Conservation (phyloP, 2,113 vertebrate species). For the Lophura nycthemera region DNA sequence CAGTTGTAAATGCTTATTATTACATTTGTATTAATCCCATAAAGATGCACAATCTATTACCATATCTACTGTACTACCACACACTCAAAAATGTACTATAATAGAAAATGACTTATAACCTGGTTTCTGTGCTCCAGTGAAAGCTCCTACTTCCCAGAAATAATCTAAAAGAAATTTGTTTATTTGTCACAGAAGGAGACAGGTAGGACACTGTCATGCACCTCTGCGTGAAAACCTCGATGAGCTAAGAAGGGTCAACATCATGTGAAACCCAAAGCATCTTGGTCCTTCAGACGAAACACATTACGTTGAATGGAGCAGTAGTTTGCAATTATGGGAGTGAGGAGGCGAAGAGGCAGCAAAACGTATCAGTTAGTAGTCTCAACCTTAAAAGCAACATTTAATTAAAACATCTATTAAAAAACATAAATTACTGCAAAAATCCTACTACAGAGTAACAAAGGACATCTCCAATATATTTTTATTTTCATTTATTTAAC, state of each 20-base stretch:
- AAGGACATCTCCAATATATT: neutral
- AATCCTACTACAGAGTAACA: neutral
- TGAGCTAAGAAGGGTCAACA: neutral
- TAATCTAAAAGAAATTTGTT: neutral
- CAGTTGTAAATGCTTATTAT: neutral
- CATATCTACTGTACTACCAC: neutral
- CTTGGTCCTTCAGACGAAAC: neutral
- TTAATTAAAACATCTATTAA: neutral
- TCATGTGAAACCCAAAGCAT: neutral
- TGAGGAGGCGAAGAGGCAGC: neutral
- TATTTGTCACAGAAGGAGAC: neutral
- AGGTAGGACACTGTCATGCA: neutral
- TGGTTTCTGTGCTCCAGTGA: neutral
- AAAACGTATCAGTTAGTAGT: neutral
- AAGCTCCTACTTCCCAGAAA: neutral
- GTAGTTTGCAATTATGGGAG: neutral
- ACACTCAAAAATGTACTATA: neutral
- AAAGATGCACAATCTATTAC: neutral
- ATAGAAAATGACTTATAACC: neutral
- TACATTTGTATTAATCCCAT: neutral
- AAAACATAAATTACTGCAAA: neutral
- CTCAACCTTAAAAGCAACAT: neutral
- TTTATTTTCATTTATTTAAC: neutral
- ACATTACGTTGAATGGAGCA: neutral
- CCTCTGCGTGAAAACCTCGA: neutral